These are phyloP conservation scores for Channa maculata DNA, from an alignment of 2,113 vertebrate genomes.

Conservation along the genomic window DNA sequence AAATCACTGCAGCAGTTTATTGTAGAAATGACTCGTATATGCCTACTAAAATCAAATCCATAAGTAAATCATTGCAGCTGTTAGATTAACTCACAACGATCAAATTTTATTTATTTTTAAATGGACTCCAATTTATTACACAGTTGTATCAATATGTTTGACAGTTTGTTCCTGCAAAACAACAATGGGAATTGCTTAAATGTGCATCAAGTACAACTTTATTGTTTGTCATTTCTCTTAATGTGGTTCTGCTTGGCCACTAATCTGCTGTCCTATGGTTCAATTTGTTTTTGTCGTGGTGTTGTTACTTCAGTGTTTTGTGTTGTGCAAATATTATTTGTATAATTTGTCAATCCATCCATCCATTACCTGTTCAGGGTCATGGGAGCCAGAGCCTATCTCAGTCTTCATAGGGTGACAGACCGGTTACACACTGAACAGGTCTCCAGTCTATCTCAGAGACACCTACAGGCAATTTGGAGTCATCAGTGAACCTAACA, in stretches of 20 bases:
- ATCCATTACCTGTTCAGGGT: too few relatives aligned
- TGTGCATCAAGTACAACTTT: conserved; percentile 12
- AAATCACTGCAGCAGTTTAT: conserved; percentile 47
- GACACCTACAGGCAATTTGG: too few relatives aligned
- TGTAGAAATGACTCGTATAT: conserved; percentile 38
- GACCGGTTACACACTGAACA: too few relatives aligned
- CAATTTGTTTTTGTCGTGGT: too few relatives aligned
- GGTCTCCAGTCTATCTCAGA: too few relatives aligned
- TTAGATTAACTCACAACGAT: conserved; percentile 17
- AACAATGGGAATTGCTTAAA: conserved; percentile 23
- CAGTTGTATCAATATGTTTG: conserved; percentile 18
- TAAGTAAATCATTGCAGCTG: conserved; percentile 35
- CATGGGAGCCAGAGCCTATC: too few relatives aligned
- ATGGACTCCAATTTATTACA: conserved; percentile 46
- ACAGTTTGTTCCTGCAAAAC: conserved; percentile 14
- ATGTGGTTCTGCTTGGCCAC: neutral
- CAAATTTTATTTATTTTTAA: conserved; percentile 22
- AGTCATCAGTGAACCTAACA: too few relatives aligned
- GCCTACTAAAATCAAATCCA: conserved; percentile 44
- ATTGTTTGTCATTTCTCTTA: conserved; percentile 25
- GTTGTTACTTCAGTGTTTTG: too few relatives aligned
- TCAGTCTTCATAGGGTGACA: too few relatives aligned
- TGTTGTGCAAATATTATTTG: too few relatives aligned
- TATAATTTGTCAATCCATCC: too few relatives aligned
- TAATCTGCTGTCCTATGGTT: too few relatives aligned